Base-by-base conservation (phyloP, 1,140 invertebrate species). In the Camponotus vicinus region DNA sequence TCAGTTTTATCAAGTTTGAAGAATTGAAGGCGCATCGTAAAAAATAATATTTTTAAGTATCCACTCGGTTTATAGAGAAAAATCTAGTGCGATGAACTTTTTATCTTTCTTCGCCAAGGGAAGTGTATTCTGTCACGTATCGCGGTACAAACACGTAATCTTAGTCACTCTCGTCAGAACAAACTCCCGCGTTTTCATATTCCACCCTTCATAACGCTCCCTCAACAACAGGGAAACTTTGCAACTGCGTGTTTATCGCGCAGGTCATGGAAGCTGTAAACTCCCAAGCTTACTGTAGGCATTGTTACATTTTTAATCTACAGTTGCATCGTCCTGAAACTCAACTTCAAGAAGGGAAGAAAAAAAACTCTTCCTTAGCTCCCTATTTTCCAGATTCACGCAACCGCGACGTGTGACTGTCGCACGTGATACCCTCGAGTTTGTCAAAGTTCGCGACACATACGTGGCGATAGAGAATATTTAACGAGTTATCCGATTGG, bases 231-330 rank as follows among this genome's bases (percentile, higher is more conserved):
- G 27, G 27, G 5, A 83, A 63, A 83, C 40, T 83, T 57, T 79
- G 61, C 13, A 83, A 61, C 52, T 3, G 45, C 18, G 27, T 32
- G 27, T 52, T 52, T 52, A 52, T 40, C 13, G 8, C 37, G 27
- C 55, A 8, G 0, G 27, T 73, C 4, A n/a, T 45, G 40, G 13
- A 61, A 73, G 32, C 13, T 61, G 79, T 55, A 52, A 52, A 73
- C 40, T 63, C n/a, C 11, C 55, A 1, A 37, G 3, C 4, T 52
- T 21, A 15, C 8, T 15, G 18, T 9, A 52, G 15, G 49, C 15
- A 21, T 63, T 49, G 79, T 49, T 83, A 42, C 42, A 83, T 83
- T 83, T 82, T 83, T 83, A 83, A 80, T 37, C 13, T 32, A 15
- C 11, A n/a, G 6, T 34, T 7, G 2, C 15, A 42, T 70, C 57